Conservation (phyloP, 2,797 vertebrate genomes). For the Chaetophractus vellerosus region DNA sequence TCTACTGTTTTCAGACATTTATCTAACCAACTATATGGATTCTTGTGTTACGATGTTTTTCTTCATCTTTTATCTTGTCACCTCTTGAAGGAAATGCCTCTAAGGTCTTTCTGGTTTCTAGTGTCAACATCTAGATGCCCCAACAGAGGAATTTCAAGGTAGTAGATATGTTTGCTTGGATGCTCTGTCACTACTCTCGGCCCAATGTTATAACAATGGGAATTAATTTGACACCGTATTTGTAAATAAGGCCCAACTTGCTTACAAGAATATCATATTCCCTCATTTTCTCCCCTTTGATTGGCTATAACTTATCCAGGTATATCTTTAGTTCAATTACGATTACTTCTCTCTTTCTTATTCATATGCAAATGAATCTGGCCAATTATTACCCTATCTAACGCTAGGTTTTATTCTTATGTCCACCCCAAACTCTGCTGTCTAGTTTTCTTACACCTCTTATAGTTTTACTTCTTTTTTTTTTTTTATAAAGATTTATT, state of each 20-base stretch:
- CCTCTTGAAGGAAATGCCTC: background rate
- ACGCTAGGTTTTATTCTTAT: background rate
- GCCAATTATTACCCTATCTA: background rate
- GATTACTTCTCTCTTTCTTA: background rate
- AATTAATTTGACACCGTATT: background rate
- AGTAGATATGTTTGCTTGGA: background rate
- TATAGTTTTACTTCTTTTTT: constrained; percentile 51
- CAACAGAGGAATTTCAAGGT: background rate
- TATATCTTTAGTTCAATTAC: background rate
- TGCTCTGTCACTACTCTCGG: background rate
- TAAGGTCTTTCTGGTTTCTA: background rate
- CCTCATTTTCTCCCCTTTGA: background rate
- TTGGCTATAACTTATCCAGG: background rate
- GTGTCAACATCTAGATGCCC: background rate
- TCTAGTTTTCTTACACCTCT: constrained; percentile 5
- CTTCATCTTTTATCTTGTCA: background rate
- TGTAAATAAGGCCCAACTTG: background rate
- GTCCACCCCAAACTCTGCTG: background rate
- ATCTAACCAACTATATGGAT: background rate
- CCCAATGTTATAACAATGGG: background rate
- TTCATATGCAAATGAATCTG: background rate
- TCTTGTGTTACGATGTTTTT: background rate
- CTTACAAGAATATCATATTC: background rate
- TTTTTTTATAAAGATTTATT: too few species aligned
- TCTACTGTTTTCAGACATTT: background rate